phyloP scores from a whole-genome alignment of 2,888 invertebrate species.

The Euplagia quadripunctaria region DNA sequence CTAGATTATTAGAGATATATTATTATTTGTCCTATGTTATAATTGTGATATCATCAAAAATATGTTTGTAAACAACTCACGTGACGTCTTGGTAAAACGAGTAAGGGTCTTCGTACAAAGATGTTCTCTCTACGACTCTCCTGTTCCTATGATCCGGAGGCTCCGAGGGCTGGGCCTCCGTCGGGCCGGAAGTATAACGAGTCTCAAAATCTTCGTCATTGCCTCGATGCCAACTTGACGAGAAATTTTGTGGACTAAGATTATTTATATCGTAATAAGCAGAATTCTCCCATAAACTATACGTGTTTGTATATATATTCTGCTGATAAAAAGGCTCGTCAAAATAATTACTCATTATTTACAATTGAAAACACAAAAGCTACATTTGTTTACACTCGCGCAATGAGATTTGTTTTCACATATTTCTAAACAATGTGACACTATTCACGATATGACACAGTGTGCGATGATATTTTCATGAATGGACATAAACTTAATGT shows the following conservation, averaged over 20 bases:
- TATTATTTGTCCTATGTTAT: background rate
- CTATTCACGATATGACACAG: slow-evolving; percentile 13
- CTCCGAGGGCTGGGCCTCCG: slow-evolving; percentile 27
- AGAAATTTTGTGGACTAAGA: slow-evolving; percentile 50
- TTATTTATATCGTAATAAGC: slow-evolving; percentile 60
- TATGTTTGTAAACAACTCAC: slow-evolving; percentile 41
- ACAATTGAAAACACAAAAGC: slow-evolving; percentile 36
- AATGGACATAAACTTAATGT: slow-evolving; percentile 27
- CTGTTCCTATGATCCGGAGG: slow-evolving; percentile 32
- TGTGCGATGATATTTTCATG: slow-evolving; percentile 7
- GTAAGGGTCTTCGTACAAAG: slow-evolving; percentile 47
- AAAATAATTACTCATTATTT: slow-evolving; percentile 53
- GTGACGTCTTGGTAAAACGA: slow-evolving; percentile 23
- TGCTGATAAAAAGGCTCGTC: slow-evolving; percentile 42
- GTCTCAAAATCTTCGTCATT: slow-evolving; percentile 45
- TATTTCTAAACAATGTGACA: slow-evolving; percentile 31
- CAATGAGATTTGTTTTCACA: slow-evolving; percentile 43
- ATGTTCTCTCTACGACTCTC: slow-evolving; percentile 29
- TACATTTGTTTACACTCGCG: slow-evolving; percentile 48
- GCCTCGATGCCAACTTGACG: slow-evolving; percentile 37
- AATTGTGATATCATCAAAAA: background rate
- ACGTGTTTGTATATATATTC: slow-evolving; percentile 52
- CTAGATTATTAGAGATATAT: background rate
- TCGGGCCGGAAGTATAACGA: slow-evolving; percentile 31
- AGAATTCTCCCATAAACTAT: slow-evolving; percentile 60